A percentile compares a stretch with the other conserved stretches of the same genome.
Evolutionary conservation across 2,888 invertebrate species (phyloP).

Genomic region (Lasioglossum lativentre): DNA sequence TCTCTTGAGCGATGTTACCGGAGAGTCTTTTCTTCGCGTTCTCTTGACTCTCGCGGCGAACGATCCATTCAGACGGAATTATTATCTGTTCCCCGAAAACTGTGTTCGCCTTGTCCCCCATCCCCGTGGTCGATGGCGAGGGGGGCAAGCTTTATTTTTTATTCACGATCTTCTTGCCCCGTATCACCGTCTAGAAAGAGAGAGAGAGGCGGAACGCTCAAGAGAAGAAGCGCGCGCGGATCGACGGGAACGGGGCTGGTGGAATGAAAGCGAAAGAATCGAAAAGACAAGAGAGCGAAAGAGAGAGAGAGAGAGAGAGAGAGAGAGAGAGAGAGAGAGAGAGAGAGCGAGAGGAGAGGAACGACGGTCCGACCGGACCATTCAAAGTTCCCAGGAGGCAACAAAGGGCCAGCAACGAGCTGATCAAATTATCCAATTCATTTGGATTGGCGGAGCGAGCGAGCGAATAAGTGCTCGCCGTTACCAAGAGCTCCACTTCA

Average conservation of each 20-base stretch:
- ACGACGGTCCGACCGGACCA: constrained; percentile 81
- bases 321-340: constrained; percentile 73
- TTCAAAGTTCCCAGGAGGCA: constrained; percentile 84
- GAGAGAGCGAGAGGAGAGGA: constrained; percentile 76
- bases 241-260: constrained; percentile 12
- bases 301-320: constrained; percentile 64
- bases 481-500: constrained; percentile 81
- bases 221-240: constrained; percentile 32
- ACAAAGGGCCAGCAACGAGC: constrained; percentile 84
- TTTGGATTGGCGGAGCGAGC: constrained; percentile 84
- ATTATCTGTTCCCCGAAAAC: constrained; percentile 54
- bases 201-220: constrained; percentile 42
- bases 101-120: constrained; percentile 9
- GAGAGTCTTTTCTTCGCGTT: constrained; percentile 3
- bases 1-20: not conserved
- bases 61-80: constrained; percentile 40
- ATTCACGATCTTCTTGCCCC: constrained; percentile 69
- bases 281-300: constrained; percentile 57
- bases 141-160: constrained; percentile 67
- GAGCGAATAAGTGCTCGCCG: constrained; percentile 82
- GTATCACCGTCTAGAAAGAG: constrained; percentile 60
- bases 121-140: not conserved
- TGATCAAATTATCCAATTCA: constrained; percentile 85
- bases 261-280: constrained; percentile 73
- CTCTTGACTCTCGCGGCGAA: constrained; percentile 11